Base-by-base conservation (phyloP, 2,888 invertebrate genomes). In the Eristalinus sepulchralis region DNA sequence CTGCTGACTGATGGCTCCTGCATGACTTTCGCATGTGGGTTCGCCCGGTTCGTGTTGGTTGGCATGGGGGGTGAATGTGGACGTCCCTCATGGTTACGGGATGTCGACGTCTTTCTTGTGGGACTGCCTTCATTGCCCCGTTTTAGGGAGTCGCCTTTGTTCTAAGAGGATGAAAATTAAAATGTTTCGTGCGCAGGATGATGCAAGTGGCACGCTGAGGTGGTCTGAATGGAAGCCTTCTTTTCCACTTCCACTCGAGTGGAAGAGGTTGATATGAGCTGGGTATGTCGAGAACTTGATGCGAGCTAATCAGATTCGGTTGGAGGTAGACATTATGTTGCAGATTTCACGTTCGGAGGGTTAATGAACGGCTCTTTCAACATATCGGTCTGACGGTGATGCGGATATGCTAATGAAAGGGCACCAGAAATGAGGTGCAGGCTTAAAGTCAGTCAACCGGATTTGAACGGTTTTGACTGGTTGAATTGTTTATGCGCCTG, bases 51-150 rank as follows among this genome's bases (percentile, higher is more conserved):
- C 47, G 6, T 78, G 27, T 59, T n/a, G 1, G 11, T n/a, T n/a
- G 2, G 27, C 53, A n/a, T n/a, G n/a, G 11, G 36, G 22, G 39
- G 64, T 24, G 17, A 10, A 10, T 5, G 17, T 31, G 17, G 1
- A 33, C 47, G 20, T 47, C 34, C 62, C 47, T 3, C 17, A 70
- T 76, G 33, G 76, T 70, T 81, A 36, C 59, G 59, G 73, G 78
- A 78, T 82, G 82, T 78, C 82, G 82, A 86, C 85, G 73, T 82
- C 68, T 66, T 85, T 57, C 63, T 68, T 68, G 55, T 36, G 36
- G 36, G 70, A 34, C 62, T 71, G 27, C 62, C 76, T 76, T 72
- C 67, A 75, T 77, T 68, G 33, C 64, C 67, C 75, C 36, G 36
- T 67, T 78, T 84, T 71, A 57, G 62, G 76, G 60, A 70, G 33